Conservation (phyloP, 2,113 vertebrate species). For the Sminthopsis crassicaudata region DNA sequence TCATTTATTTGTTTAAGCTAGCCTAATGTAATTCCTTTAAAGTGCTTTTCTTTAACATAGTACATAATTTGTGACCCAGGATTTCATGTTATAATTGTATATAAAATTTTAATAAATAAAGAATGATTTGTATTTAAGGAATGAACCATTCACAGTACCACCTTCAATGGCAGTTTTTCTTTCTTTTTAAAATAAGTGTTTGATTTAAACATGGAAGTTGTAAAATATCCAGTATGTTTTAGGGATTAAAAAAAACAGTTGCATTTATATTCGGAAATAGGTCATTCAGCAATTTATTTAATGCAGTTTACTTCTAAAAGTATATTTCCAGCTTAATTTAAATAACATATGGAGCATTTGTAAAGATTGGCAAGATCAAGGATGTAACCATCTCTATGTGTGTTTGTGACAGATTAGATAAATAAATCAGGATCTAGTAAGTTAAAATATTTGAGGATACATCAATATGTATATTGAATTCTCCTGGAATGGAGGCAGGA, state of each 20-base stretch:
- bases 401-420: background rate
- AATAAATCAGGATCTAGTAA: background rate
- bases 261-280: background rate
- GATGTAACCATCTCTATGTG: background rate
- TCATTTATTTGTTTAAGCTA: background rate
- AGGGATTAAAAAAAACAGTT: background rate
- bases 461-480: background rate
- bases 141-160: background rate
- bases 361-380: background rate
- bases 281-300: background rate
- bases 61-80: background rate
- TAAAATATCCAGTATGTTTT: background rate
- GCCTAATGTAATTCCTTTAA: background rate
- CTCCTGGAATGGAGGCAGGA: background rate
- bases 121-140: background rate
- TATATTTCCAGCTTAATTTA: background rate
- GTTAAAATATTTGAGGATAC: background rate
- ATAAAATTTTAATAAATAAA: background rate
- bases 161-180: background rate
- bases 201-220: background rate
- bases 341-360: background rate
- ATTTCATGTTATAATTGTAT: background rate
- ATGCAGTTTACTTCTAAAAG: background rate
- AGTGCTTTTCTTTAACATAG: background rate
- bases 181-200: background rate